Evolutionary conservation across 2,797 vertebrate species (phyloP).

Genomic region (Chelon auratus): DNA sequence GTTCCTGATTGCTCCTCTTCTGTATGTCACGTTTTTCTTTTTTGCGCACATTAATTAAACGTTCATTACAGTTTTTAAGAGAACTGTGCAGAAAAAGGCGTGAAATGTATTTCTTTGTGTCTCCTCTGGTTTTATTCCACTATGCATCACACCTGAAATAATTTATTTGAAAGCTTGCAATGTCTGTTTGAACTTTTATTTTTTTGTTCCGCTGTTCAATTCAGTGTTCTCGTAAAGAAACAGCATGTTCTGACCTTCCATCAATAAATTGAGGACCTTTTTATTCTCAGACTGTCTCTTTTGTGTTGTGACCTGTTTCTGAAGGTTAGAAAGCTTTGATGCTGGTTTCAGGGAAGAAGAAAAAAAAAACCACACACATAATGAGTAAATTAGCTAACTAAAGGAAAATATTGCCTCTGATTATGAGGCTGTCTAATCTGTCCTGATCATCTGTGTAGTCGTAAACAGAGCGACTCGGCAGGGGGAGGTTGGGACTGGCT

Average conservation of each 20-base stretch:
- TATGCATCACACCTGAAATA: neutral
- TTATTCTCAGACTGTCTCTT: constrained; percentile 5
- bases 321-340: constrained; percentile 13
- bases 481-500: too few relatives aligned
- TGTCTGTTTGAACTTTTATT: neutral
- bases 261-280: constrained; percentile 48
- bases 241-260: constrained; percentile 5
- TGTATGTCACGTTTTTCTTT: neutral
- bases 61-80: constrained; percentile 18
- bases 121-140: neutral
- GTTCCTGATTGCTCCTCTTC: neutral
- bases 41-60: neutral
- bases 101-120: constrained; percentile 3
- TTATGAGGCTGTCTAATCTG: neutral
- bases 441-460: constrained; percentile 2
- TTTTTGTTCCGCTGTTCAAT: constrained; percentile 27
- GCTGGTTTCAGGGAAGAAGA: neutral
- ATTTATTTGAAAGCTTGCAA: constrained; percentile 5
- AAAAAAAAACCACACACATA: too few relatives aligned
- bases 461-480: neutral
- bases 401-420: constrained; percentile 2
- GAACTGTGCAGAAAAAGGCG: neutral
- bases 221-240: constrained; percentile 28
- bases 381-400: constrained; percentile 11
- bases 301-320: constrained; percentile 38